A percentile compares a stretch with the other conserved stretches of the same genome.
Conservation (phyloP, 2,797 vertebrate genomes). For the Pelochelys cantorii region DNA sequence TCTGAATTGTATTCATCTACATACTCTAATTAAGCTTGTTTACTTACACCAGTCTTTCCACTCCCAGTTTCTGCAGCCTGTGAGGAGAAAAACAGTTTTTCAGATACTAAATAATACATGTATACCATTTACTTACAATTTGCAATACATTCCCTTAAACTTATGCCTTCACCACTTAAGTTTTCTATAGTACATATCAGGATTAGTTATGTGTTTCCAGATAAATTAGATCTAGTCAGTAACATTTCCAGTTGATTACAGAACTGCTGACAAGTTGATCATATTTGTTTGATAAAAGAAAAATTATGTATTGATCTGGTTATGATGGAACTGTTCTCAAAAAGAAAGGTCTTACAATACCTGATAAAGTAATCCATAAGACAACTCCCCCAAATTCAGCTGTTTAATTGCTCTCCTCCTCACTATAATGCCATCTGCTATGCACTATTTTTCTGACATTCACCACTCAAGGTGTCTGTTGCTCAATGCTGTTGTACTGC, state of each 20-base stretch:
- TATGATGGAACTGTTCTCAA: background rate
- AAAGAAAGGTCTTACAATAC: background rate
- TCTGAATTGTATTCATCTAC: background rate
- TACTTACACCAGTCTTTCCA: slow-evolving; percentile 98
- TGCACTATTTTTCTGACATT: background rate
- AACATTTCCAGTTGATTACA: background rate
- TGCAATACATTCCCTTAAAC: background rate
- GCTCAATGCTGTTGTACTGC: background rate
- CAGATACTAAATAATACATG: background rate
- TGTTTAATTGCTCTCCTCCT: background rate
- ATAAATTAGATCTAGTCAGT: background rate
- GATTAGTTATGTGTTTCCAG: background rate
- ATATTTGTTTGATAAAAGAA: too few relatives aligned
- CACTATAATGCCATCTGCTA: background rate
- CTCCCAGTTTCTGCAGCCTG: slow-evolving; percentile 99
- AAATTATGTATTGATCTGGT: background rate
- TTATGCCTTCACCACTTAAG: background rate
- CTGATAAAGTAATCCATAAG: too few relatives aligned
- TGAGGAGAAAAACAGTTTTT: background rate
- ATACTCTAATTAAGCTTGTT: background rate
- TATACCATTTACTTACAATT: background rate
- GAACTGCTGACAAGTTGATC: background rate
- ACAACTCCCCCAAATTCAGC: background rate
- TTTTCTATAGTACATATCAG: background rate
- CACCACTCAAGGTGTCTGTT: background rate